Base-by-base conservation (phyloP, 1,140 invertebrate genomes). In the Amyelois transitella region DNA sequence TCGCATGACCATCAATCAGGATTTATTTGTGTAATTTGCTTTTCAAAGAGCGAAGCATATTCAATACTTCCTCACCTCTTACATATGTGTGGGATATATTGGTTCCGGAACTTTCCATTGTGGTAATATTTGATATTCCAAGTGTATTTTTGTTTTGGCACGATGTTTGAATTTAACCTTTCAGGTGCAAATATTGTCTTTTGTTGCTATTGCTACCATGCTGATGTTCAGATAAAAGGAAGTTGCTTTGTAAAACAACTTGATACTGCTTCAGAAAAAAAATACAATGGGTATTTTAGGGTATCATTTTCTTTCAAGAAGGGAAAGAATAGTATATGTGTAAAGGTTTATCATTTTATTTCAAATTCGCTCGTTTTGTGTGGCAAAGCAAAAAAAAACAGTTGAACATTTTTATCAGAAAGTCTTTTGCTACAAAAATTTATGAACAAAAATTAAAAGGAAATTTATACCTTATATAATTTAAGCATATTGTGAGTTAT, bases 1-100 rank as follows among this genome's bases (percentile, higher is more conserved):
- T 61, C 51, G 60, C 47, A 43, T 53, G 51, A 55, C 52, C 59
- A 66, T 64, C 67, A 63, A 66, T 66, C 60, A 62, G 58, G 53
- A 56, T 61, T 64, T 51, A 49, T 61, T 53, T 60, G 52, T 57
- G 43, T 53, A 52, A 59, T 56, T 55, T 56, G 44, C 48, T 62
- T 53, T 64, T 43, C 19, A 59, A 45, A 52, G 17, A 43, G 18
- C 21, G 18, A 47, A 52, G 32, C 24, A 47, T 54, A 54, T 54
- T 54, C 43, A 48, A 48, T 48, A 48, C 45, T 18, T 24, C 8
- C 22, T 2, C 32, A 38, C 28, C n/a, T 38, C 32, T 14, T 38
- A 38, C 19, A 48, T 19, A 17, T 4, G 45, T 48, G n/a, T 48
- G 14, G 5, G n/a, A 48, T 21, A 48, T 48, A 48, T 48, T 48